Percentiles rank a stretch among this genome's conserved stretches.
Conservation (phyloP, 1,140 invertebrate genomes). For the Euschistus heros region DNA sequence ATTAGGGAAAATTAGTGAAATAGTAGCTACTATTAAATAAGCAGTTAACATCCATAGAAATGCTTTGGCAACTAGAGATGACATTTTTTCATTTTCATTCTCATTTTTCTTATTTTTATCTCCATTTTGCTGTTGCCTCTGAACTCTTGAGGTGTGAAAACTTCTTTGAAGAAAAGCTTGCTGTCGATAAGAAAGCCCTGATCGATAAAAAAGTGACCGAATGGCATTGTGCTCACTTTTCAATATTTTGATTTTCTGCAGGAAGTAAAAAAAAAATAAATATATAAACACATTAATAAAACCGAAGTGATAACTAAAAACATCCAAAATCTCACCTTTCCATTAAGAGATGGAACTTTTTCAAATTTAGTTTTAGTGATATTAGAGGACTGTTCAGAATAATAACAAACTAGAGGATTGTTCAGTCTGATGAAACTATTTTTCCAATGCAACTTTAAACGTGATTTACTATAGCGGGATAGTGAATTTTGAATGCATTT, state of each 20-base stretch:
- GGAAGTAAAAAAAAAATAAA: neutral
- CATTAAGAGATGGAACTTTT: too few relatives aligned
- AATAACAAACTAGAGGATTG: too few relatives aligned
- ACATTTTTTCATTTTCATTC: slow-evolving; percentile 51
- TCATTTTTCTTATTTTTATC: slow-evolving; percentile 33
- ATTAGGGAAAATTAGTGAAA: slow-evolving; percentile 56
- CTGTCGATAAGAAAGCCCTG: slow-evolving; percentile 12
- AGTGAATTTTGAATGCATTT: too few relatives aligned
- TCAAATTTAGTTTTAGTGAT: too few relatives aligned
- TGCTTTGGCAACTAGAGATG: slow-evolving; percentile 56
- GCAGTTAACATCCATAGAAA: slow-evolving; percentile 63
- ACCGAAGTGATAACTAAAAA: too few relatives aligned
- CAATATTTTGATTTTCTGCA: slow-evolving; percentile 7
- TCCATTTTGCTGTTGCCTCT: slow-evolving; percentile 9
- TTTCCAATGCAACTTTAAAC: too few relatives aligned
- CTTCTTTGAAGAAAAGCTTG: slow-evolving; percentile 14
- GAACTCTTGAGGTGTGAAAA: slow-evolving; percentile 13
- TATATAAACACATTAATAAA: neutral
- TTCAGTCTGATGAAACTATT: too few relatives aligned
- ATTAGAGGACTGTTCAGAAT: too few relatives aligned
- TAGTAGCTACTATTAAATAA: slow-evolving; percentile 56
- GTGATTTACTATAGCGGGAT: too few relatives aligned
- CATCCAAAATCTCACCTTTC: too few relatives aligned
- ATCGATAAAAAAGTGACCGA: slow-evolving; percentile 22
- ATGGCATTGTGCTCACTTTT: slow-evolving; percentile 19